Base-by-base conservation (phyloP, 2,113 vertebrate genomes). In the Pseudorectes ferrugineus region DNA sequence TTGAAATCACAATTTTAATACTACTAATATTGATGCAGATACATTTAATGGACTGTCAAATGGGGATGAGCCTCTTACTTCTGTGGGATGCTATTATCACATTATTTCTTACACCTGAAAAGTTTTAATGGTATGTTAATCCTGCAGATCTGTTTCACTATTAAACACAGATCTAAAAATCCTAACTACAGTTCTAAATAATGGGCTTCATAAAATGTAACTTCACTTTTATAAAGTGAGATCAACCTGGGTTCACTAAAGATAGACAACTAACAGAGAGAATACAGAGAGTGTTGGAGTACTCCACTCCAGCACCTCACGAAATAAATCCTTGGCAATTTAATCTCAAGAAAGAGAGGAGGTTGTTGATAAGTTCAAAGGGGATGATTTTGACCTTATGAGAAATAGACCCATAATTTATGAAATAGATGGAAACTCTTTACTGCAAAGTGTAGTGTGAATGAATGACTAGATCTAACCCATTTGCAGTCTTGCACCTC, bases 101-200 rank as follows among this genome's bases (percentile, higher is more conserved):
- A 25, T 86, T 91, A 84, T 67, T 86, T 38, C 42, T 46, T 63
- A 71, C 72, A 86, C 68, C 63, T 83, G 82, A 90, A 92, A 90
- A 88, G 14, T 67, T 85, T 90, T 86, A 92, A 94, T 86, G 26
- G 14, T 63, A 49, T 88, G 65, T 84, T 95, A 94, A 95, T 84
- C 63, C 36, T 86, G 42, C 38, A 88, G 59, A 80, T 58, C 63
- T 71, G 24, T 59, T 91, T 88, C 38, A 43, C 59, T 89, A 7
- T 75, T 95, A 90, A 92, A 86, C 14, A 71, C 35, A 70, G 51
- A 81, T 36, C 24, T 88, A 74, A 89, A 93, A 92, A 45, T 77
- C 35, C 24, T 88, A 71, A 86, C 45, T 77, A 55, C 36, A 43
- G 11, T 67, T 95, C 55, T 67, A 80, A 75, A 75, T 59, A 90